Evolutionary conservation across 2,888 invertebrate species (phyloP), one percentile per base, ranked within the genome.

Genomic region (Platycheirus rosarum): DNA sequence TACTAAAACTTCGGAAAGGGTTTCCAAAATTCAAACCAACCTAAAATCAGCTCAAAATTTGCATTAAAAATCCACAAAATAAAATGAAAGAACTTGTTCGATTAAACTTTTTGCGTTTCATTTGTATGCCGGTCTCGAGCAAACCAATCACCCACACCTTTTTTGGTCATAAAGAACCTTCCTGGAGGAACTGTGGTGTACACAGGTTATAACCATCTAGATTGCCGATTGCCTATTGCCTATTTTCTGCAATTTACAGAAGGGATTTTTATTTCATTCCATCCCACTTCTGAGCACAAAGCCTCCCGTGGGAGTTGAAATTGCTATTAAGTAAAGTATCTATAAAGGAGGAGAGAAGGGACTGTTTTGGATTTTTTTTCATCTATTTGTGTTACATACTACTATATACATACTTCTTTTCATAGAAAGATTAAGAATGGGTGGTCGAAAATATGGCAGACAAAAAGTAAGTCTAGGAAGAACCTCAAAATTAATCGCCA

Each of bases 61-160:
- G 8, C 29, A 32, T 32, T 32, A 8, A 32, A 32, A 32, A 32
- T 32, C 5, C 5, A 32, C 8, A 32, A 32, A 32, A 32, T 8
- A 32, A 32, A 32, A 32, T n/a, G 8, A 4, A 20, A 4, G 2
- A 20, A n/a, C 2, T 11, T 14, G 26, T 2, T 2, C 16, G 32
- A 18, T 32, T 32, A 13, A 13, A 32, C 11, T 1, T 20, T 20
- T 23, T 32, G 2, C 1, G 7, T 2, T 20, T 8, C 20, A 20
- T 13, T 37, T 23, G n/a, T 20, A 55, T 32, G 29, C 8, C 8
- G 29, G 26, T 14, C 4, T 26, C 14, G 6, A 9, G 13, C 37
- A 40, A 57, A 40, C 57, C 57, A 57, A 57, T 57, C 57, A 57
- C 57, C 40, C 57, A 57, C 40, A 26, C 57, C 26, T 1, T 16